A percentile compares a stretch with the other conserved stretches of the same genome.
phyloP scores from a whole-genome alignment of 2,113 vertebrate species.

The Oenanthe oenanthe region DNA sequence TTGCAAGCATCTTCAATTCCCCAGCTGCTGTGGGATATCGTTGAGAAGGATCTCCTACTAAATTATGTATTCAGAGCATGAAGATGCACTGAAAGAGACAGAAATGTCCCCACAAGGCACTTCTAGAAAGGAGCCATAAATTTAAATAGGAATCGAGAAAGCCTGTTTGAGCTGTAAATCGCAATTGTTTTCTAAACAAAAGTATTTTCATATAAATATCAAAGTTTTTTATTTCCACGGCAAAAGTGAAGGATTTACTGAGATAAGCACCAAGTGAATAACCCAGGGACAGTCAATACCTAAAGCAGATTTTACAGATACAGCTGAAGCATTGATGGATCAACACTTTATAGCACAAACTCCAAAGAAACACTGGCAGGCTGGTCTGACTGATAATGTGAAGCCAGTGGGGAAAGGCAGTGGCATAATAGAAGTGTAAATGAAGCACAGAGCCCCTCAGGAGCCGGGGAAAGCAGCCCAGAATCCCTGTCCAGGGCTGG shows the following conservation, averaged over 20 bases:
- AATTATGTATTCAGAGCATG: conserved; percentile 31
- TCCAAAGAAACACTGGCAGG: background rate
- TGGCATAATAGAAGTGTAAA: rapidly evolving
- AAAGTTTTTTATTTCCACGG: background rate
- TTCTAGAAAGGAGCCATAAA: conserved; percentile 7
- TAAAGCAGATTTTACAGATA: background rate
- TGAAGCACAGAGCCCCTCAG: rapidly evolving
- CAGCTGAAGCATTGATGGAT: background rate
- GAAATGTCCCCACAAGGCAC: conserved; percentile 5
- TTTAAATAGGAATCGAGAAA: background rate
- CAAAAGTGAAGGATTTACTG: background rate
- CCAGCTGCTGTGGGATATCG: background rate
- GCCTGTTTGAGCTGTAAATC: background rate
- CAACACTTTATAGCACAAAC: background rate
- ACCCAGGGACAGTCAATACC: background rate
- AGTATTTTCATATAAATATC: background rate
- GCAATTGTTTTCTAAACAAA: background rate
- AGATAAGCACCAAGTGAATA: background rate
- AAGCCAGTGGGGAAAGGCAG: background rate
- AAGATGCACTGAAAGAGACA: background rate
- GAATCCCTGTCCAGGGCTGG: no score
- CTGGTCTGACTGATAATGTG: rapidly evolving
- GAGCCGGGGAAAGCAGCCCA: rapidly evolving
- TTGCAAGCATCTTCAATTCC: background rate
- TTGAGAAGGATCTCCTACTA: background rate